Conservation (phyloP, 2,113 vertebrate genomes). For the Gymnorhina tibicen region DNA sequence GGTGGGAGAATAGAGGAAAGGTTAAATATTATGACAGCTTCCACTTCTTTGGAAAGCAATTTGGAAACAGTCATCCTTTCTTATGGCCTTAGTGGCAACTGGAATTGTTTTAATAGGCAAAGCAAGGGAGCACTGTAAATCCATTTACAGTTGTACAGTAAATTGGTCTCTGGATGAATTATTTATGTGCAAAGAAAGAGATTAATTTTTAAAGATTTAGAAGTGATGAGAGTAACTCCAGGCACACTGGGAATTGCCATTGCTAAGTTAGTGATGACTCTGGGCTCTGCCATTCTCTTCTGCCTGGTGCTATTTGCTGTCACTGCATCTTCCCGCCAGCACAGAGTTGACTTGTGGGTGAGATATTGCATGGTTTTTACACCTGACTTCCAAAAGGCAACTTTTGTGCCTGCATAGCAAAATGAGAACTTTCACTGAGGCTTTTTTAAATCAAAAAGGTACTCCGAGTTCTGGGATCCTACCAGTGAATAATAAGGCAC, state of each 20-base stretch:
- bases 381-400: neutral
- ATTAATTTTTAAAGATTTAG: neutral
- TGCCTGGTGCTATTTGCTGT: neutral
- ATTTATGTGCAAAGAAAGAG: neutral
- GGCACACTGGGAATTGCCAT: neutral
- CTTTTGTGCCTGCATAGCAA: neutral
- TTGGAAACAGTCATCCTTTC: conserved; percentile 3
- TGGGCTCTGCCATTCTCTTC: neutral
- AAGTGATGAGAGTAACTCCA: neutral
- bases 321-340: neutral
- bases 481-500: neutral
- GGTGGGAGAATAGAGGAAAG: conserved; percentile 28
- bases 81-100: neutral
- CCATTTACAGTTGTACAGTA: neutral
- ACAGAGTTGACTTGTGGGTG: neutral
- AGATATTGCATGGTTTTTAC: neutral
- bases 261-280: neutral
- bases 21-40: conserved; percentile 47
- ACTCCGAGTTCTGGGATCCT: neutral
- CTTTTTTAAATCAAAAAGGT: neutral
- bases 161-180: neutral
- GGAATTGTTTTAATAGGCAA: neutral
- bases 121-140: neutral
- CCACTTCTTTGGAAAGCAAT: neutral
- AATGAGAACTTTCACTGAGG: neutral